phyloP scores from a whole-genome alignment of 2,797 vertebrate genomes.

The Siniperca obscura region DNA sequence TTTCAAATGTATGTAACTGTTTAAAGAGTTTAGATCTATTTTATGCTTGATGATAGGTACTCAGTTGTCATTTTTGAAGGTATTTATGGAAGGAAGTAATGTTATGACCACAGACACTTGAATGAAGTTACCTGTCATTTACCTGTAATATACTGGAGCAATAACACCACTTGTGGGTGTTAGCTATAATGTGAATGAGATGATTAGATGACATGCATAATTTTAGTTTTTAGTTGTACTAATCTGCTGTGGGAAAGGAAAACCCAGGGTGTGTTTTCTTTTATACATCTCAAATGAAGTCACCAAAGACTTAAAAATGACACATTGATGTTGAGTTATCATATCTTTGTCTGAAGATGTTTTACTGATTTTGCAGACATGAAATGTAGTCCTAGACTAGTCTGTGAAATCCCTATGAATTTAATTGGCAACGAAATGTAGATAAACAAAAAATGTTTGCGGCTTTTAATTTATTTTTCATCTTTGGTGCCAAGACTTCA shows the following conservation, averaged over 20 bases:
- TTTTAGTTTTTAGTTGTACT: conserved; percentile 43
- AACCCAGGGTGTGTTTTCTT: conserved; percentile 33
- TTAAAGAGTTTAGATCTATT: conserved; percentile 39
- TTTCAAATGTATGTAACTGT: conserved; percentile 55
- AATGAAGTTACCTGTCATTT: conserved; percentile 33
- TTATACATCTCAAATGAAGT: conserved; percentile 61
- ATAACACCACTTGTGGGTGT: conserved; percentile 35
- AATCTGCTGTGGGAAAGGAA: conserved; percentile 44
- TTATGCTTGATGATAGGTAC: conserved; percentile 60
- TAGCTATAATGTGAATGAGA: conserved; percentile 53
- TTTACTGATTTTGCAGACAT: conserved; percentile 31
- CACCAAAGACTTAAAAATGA: conserved; percentile 46
- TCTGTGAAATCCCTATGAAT: conserved; percentile 54
- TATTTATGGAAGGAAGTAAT: conserved; percentile 56
- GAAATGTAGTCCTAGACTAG: conserved; percentile 28
- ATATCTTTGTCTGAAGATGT: conserved; percentile 37
- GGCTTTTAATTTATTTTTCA: conserved; percentile 28
- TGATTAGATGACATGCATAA: conserved; percentile 9
- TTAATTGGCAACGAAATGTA: conserved; percentile 47
- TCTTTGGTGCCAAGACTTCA: background rate
- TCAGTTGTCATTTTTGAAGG: conserved; percentile 50
- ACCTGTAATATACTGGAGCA: conserved; percentile 38
- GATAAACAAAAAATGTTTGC: conserved; percentile 8
- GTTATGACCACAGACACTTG: conserved; percentile 27
- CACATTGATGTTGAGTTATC: conserved; percentile 2